A percentile compares a stretch with the other conserved stretches of the same genome.
Conservation (phyloP, 2,888 invertebrate genomes). For the Latheticus oryzae region DNA sequence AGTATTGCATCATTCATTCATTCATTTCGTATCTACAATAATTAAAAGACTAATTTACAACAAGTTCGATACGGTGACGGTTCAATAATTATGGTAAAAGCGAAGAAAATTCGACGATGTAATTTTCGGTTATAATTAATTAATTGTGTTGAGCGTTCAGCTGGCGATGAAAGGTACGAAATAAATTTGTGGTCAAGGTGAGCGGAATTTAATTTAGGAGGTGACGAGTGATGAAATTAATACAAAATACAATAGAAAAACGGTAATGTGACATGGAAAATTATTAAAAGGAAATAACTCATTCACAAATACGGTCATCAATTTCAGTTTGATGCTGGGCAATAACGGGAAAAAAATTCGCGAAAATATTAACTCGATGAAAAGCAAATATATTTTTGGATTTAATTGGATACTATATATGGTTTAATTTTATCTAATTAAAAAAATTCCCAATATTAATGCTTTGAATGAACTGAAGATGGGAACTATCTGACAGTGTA, state of each 20-base stretch:
- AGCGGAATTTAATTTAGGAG: constrained; percentile 18
- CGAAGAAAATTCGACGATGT: constrained; percentile 11
- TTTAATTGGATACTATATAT: too few relatives aligned
- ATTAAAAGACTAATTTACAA: constrained; percentile 22
- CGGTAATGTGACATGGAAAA: not conserved
- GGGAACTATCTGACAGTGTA: too few relatives aligned
- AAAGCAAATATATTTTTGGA: too few relatives aligned
- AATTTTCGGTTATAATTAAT: constrained; percentile 18
- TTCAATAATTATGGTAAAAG: constrained; percentile 14
- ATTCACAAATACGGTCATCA: not conserved
- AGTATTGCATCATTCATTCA: constrained; percentile 23
- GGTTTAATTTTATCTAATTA: too few relatives aligned
- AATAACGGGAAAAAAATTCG: too few relatives aligned
- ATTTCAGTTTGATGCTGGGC: constrained; percentile 6
- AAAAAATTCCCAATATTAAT: too few relatives aligned
- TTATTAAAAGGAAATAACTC: not conserved
- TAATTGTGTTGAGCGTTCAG: constrained; percentile 25
- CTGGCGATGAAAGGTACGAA: constrained; percentile 20
- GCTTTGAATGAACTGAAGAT: too few relatives aligned
- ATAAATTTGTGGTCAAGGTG: constrained; percentile 25
- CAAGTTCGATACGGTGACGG: constrained; percentile 16
- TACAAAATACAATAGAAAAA: constrained; percentile 4
- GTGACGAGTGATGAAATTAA: constrained; percentile 17
- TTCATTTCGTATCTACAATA: constrained; percentile 17
- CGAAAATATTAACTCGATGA: too few relatives aligned